Percentiles rank a stretch among this genome's conserved stretches.
phyloP scores from a whole-genome alignment of 2,113 vertebrate species.

The Delphinus delphis region DNA sequence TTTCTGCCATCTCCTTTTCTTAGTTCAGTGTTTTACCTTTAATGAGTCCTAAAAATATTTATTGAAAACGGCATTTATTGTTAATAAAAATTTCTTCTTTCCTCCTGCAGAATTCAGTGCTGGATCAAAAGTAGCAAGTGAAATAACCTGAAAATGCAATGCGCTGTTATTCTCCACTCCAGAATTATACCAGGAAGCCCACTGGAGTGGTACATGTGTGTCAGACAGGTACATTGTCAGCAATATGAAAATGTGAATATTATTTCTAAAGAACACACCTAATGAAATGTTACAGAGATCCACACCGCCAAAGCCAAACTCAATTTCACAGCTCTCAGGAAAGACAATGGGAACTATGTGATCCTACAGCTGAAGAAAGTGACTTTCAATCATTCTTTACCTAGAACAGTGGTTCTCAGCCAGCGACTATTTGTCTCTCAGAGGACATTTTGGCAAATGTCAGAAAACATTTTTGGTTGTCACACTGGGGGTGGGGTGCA shows the following conservation, averaged over 20 bases:
- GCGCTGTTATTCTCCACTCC: background rate
- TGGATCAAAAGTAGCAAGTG: background rate
- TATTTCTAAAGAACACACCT: background rate
- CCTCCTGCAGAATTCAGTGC: background rate
- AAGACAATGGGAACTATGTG: background rate
- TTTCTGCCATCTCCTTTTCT: slow-evolving; percentile 57
- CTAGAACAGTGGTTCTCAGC: background rate
- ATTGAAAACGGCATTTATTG: slow-evolving; percentile 59
- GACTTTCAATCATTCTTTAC: background rate
- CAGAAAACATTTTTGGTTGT: background rate
- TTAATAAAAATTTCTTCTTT: slow-evolving; percentile 65
- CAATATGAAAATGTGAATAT: background rate
- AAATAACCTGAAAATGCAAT: background rate
- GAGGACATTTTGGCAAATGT: background rate
- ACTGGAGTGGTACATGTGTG: background rate
- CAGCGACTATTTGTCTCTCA: background rate
- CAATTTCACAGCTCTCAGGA: background rate
- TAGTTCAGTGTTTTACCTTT: slow-evolving; percentile 3
- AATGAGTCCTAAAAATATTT: slow-evolving; percentile 46
- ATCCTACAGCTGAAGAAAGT: background rate
- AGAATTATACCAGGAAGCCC: background rate
- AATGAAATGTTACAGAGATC: background rate
- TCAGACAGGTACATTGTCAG: background rate
- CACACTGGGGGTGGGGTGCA: background rate
- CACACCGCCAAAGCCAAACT: background rate